Conservation (phyloP, 2,113 vertebrate genomes). For the Raja brachyura region DNA sequence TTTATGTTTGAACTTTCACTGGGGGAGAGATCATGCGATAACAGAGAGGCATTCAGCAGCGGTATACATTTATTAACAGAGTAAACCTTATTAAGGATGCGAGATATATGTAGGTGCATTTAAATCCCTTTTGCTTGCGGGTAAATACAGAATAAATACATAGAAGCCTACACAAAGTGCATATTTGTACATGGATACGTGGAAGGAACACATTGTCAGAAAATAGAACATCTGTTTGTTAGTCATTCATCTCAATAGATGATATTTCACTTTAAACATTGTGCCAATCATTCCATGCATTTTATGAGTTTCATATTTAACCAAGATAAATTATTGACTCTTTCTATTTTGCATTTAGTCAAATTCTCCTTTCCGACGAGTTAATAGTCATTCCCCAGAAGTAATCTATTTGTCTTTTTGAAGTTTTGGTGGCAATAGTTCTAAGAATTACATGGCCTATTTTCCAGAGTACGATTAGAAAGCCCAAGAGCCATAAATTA, state of each 20-base stretch:
- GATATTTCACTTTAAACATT: neutral
- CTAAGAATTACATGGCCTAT: neutral
- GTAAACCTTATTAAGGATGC: neutral
- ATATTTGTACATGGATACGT: neutral
- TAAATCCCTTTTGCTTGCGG: neutral
- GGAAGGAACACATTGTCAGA: neutral
- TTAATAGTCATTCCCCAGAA: neutral
- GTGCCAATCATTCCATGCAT: neutral
- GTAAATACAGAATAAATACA: neutral
- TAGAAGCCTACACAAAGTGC: too few species aligned
- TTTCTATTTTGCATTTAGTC: neutral
- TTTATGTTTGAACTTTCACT: neutral
- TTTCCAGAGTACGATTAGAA: neutral
- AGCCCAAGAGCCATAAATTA: neutral
- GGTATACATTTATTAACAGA: neutral
- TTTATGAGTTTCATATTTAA: conserved; percentile 14
- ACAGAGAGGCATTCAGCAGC: neutral
- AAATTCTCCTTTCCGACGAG: neutral
- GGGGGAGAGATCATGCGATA: neutral
- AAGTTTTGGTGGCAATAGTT: neutral
- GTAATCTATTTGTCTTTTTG: neutral
- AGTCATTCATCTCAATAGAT: neutral
- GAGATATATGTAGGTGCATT: neutral
- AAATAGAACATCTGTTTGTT: neutral
- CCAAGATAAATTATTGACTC: neutral